phyloP scores from a whole-genome alignment of 2,797 vertebrate genomes.

The Chaetophractus vellerosus region DNA sequence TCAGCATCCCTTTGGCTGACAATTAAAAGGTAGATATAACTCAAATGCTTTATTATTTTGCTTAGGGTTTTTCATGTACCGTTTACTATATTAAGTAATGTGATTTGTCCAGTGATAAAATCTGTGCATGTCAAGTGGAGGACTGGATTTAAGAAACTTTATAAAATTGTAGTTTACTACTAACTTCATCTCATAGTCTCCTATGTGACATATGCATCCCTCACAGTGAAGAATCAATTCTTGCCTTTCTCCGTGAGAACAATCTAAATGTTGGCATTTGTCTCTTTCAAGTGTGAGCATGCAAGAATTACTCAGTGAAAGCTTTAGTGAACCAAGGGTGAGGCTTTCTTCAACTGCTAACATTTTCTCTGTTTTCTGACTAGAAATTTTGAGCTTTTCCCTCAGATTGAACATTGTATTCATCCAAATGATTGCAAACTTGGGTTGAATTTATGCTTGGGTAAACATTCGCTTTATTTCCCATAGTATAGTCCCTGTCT shows the following conservation, averaged over 20 bases:
- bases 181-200: background rate
- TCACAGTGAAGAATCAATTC: background rate
- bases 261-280: background rate
- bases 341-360: background rate
- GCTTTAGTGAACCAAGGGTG: background rate
- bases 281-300: background rate
- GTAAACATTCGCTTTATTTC: conserved; percentile 65
- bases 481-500: conserved; percentile 48
- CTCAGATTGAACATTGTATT: background rate
- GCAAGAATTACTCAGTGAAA: conserved; percentile 17
- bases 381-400: conserved; percentile 3
- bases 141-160: background rate
- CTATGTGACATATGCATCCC: background rate
- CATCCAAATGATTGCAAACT: conserved; percentile 43
- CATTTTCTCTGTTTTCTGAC: conserved; percentile 20
- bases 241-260: background rate
- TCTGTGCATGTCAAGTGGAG: background rate
- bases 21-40: background rate
- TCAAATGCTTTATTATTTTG: conserved; percentile 8
- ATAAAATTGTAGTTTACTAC: background rate
- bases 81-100: background rate
- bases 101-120: background rate
- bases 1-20: too few relatives aligned
- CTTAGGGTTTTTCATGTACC: background rate
- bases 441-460: conserved; percentile 42